phyloP scores from a whole-genome alignment of 2,797 vertebrate genomes.

The Delichon dasypus region DNA sequence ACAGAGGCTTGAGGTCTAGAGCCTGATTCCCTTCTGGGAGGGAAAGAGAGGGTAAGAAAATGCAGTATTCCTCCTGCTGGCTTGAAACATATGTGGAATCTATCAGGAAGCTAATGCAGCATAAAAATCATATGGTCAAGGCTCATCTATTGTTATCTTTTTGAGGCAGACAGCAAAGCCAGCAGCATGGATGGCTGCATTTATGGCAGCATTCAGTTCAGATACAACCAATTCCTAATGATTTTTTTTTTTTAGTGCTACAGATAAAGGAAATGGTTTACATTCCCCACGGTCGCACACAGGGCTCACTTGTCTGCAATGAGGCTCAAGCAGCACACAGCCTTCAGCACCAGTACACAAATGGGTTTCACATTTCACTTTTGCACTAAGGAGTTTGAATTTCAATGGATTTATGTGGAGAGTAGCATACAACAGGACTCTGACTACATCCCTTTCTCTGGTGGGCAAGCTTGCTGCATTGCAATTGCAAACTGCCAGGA shows the following conservation, averaged over 20 bases:
- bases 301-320: background rate
- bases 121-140: background rate
- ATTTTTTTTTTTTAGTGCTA: background rate
- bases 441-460: background rate
- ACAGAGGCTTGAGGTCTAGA: background rate
- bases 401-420: background rate
- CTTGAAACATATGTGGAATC: background rate
- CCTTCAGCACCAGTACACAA: background rate
- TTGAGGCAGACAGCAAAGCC: background rate
- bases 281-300: background rate
- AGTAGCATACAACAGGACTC: background rate
- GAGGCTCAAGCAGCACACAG: background rate
- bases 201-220: background rate
- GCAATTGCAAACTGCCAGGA: background rate
- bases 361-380: background rate
- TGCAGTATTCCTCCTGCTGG: background rate
- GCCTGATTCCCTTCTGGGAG: background rate
- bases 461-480: background rate
- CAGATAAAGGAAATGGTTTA: background rate
- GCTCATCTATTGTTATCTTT: background rate
- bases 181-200: background rate
- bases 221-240: background rate
- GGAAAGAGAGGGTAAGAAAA: background rate
- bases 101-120: constrained; percentile 5
- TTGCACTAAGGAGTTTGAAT: background rate